Conservation (phyloP, 2,888 invertebrate species). For the Agrochola lychnidis region DNA sequence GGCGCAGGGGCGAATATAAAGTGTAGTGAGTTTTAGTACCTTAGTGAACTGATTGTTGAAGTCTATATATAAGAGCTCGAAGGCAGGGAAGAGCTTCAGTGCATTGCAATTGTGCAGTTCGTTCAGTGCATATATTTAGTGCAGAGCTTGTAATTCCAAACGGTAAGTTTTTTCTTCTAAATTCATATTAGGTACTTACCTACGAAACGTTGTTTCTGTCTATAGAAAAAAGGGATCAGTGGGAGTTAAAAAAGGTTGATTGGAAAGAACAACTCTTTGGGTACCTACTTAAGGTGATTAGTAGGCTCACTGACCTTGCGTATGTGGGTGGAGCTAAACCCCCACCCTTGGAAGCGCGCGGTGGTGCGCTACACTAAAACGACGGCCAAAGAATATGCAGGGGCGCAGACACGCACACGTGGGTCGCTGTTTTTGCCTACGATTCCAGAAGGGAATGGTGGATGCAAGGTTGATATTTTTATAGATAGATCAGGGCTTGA, state of each 20-base stretch:
- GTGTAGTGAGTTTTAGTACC: slow-evolving; percentile 19
- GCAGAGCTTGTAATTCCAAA: not conserved
- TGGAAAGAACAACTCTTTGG: not conserved
- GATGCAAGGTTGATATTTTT: no score
- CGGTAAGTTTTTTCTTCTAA: slow-evolving; percentile 8
- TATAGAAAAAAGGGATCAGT: not conserved
- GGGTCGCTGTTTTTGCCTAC: no score
- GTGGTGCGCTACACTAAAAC: no score
- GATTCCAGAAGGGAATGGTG: no score
- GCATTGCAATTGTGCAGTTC: slow-evolving; percentile 12
- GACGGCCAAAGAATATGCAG: no score
- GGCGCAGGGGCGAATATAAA: slow-evolving; percentile 7
- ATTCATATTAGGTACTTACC: not conserved
- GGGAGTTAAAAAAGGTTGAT: no score
- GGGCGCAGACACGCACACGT: no score
- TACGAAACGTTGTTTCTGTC: not conserved
- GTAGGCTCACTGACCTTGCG: no score
- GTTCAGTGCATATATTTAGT: slow-evolving; percentile 3
- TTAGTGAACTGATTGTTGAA: slow-evolving; percentile 23
- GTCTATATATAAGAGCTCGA: slow-evolving; percentile 4
- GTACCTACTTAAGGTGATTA: no score
- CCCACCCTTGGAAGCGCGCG: no score
- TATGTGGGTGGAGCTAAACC: no score
- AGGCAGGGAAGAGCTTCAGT: not conserved
- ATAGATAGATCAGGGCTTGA: no score